Evolutionary conservation across 2,113 vertebrate species (phyloP).

Genomic region (Ammodytes marinus): DNA sequence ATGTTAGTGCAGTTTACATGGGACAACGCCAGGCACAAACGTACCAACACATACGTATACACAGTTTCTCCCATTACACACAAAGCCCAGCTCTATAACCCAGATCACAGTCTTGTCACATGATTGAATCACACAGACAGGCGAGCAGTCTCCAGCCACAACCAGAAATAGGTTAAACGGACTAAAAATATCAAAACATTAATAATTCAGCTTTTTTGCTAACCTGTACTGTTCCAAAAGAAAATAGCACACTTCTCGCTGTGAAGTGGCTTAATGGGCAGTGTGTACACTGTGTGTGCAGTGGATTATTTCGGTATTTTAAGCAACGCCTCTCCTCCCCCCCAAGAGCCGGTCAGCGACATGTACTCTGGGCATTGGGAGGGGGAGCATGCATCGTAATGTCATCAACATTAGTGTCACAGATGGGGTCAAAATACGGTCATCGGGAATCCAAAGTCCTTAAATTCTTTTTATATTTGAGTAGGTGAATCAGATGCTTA

Average conservation of each 20-base stretch:
- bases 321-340: conserved; percentile 25
- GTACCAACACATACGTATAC: conserved; percentile 1
- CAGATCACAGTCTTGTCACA: conserved; percentile 81
- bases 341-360: conserved; percentile 15
- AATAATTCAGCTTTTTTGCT: conserved; percentile 82
- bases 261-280: conserved; percentile 68
- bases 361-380: conserved; percentile 25
- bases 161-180: conserved; percentile 86
- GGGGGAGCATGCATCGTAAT: conserved; percentile 32
- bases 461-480: background rate
- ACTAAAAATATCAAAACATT: conserved; percentile 86
- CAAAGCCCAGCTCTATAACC: conserved; percentile 75
- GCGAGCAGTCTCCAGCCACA: conserved; percentile 81
- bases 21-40: conserved; percentile 34
- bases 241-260: conserved; percentile 75
- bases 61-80: conserved; percentile 25
- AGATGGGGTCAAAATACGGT: conserved; percentile 47
- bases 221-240: conserved; percentile 80
- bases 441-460: conserved; percentile 20
- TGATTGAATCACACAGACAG: conserved; percentile 82
- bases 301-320: conserved; percentile 65
- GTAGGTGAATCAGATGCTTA: background rate
- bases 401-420: conserved; percentile 51
- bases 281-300: conserved; percentile 44
- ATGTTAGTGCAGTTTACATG: conserved; percentile 9